A percentile compares a stretch with the other conserved stretches of the same genome.
These are phyloP conservation scores for Semnornis frantzii DNA, from an alignment of 2,113 vertebrate genomes.

Conservation along the genomic window DNA sequence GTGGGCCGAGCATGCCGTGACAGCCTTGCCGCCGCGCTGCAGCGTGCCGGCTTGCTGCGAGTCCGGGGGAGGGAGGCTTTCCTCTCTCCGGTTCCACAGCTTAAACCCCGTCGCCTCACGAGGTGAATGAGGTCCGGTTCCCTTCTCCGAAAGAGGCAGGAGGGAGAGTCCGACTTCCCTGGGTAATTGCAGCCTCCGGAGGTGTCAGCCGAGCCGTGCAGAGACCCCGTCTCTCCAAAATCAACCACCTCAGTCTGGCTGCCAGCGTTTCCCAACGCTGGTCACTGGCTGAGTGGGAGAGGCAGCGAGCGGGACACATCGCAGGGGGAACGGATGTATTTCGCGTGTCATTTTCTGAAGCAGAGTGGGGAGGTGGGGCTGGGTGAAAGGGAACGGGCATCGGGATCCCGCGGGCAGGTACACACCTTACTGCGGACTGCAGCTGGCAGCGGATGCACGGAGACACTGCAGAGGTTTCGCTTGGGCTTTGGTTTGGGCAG, in stretches of 20 bases:
- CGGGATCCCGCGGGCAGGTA: not conserved
- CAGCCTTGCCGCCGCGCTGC: not conserved
- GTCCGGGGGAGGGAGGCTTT: not conserved
- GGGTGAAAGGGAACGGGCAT: not conserved
- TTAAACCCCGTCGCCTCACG: not conserved
- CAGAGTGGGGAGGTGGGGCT: too few relatives aligned
- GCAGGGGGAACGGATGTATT: rapidly evolving
- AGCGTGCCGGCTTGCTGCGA: not conserved
- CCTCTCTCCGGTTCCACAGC: not conserved
- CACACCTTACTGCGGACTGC: not conserved
- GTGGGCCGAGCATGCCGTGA: not conserved
- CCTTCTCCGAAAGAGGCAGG: not conserved
- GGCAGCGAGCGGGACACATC: not conserved
- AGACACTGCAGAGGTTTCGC: not conserved
- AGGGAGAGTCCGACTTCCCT: not conserved
- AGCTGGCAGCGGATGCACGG: not conserved
- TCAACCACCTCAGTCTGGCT: not conserved
- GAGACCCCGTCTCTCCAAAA: too few relatives aligned
- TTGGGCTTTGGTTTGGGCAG: not conserved
- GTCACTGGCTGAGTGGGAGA: too few relatives aligned
- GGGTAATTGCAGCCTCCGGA: not conserved
- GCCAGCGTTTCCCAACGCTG: rapidly evolving
- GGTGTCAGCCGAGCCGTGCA: not conserved
- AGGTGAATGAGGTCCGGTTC: not conserved
- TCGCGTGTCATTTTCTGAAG: rapidly evolving